Evolutionary conservation across 2,888 invertebrate genomes (phyloP).

Genomic region (Monoplex corrugatus): DNA sequence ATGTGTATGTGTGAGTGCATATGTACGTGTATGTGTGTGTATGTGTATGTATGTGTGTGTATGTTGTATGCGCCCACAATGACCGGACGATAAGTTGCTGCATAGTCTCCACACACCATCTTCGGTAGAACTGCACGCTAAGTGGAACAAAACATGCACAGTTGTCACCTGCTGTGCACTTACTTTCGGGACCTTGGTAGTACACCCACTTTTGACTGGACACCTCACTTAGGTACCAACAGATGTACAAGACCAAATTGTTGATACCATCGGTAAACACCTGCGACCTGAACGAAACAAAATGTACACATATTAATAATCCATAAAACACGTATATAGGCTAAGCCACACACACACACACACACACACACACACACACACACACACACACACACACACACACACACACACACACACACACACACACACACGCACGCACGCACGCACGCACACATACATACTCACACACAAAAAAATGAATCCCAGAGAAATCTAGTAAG

Average conservation of each 20-base stretch:
- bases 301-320: neutral
- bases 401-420: neutral
- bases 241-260: neutral
- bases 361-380: neutral
- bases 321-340: neutral
- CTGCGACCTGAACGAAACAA: neutral
- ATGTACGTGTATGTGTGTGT: neutral
- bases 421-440: neutral
- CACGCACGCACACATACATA: neutral
- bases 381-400: constrained; percentile 24
- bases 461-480: neutral
- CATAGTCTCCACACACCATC: no score
- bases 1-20: neutral
- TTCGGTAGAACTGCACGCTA: neutral
- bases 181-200: constrained; percentile 48
- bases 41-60: no score
- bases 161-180: neutral
- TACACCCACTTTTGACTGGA: neutral
- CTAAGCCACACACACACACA: neutral
- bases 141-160: neutral
- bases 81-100: no score
- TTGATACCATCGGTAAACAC: neutral
- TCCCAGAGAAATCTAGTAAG: neutral
- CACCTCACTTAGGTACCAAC: constrained; percentile 17
- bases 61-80: neutral